Evolutionary conservation across 2,888 invertebrate genomes (phyloP).

Genomic region (Blastobasis adustella): DNA sequence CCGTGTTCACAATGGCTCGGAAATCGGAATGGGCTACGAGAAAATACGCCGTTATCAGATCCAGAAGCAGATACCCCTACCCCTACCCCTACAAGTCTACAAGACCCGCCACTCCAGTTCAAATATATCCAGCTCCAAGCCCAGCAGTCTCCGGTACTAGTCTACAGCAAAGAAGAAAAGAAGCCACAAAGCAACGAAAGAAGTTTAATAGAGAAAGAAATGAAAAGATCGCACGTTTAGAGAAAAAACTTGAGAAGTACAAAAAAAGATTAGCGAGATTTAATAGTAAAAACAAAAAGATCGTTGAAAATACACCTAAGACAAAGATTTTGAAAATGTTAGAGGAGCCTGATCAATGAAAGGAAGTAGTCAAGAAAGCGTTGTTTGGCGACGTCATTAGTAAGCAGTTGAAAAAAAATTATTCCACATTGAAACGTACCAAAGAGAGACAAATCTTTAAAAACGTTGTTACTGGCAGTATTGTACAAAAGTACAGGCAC

Average conservation of each 20-base stretch:
- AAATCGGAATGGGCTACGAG: too few relatives aligned
- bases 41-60: too few relatives aligned
- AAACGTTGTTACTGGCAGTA: conserved; percentile 6
- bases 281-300: neutral
- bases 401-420: neutral
- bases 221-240: neutral
- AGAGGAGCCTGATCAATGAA: neutral
- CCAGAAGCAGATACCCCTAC: too few relatives aligned
- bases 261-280: neutral
- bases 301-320: neutral
- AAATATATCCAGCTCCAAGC: too few relatives aligned
- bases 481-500: conserved; percentile 1
- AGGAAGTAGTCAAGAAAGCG: neutral
- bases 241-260: neutral
- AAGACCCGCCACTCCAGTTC: too few relatives aligned
- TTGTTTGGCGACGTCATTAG: neutral
- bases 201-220: neutral
- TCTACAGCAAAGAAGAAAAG: too few relatives aligned
- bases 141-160: too few relatives aligned
- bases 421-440: neutral
- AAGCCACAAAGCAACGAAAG: too few relatives aligned
- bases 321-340: neutral
- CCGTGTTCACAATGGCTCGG: too few relatives aligned
- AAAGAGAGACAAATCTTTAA: conserved; percentile 1
- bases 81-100: too few relatives aligned